phyloP scores from a whole-genome alignment of 1,140 invertebrate genomes.

The Meloidogyne floridensis region DNA sequence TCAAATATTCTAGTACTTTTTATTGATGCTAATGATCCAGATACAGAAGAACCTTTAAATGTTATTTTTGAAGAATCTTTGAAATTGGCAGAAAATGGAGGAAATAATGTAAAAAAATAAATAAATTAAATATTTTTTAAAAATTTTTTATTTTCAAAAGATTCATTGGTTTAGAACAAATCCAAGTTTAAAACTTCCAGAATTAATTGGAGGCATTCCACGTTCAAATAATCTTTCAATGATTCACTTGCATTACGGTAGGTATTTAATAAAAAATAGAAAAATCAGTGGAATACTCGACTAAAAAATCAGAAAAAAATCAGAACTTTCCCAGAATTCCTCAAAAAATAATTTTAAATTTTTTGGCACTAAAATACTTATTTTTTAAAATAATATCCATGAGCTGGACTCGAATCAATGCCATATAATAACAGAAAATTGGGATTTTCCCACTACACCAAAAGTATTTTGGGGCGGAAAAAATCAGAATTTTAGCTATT shows the following conservation, averaged over 20 bases:
- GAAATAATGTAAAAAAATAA: constrained; percentile 12
- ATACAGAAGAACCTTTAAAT: constrained; percentile 21
- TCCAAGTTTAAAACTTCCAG: constrained; percentile 5
- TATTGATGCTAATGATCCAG: constrained; percentile 14
- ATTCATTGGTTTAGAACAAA: constrained; percentile 23
- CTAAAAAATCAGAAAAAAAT: not conserved
- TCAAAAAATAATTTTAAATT: too few relatives aligned
- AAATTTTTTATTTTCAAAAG: not conserved
- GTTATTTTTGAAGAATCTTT: constrained; percentile 28
- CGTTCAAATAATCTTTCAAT: constrained; percentile 21
- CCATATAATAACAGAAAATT: too few relatives aligned
- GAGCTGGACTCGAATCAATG: too few relatives aligned
- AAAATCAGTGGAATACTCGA: not conserved
- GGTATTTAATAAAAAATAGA: not conserved
- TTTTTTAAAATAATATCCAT: too few relatives aligned
- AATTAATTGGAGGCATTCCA: not conserved
- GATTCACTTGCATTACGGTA: constrained; percentile 34
- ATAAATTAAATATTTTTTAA: not conserved
- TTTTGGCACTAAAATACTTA: too few relatives aligned
- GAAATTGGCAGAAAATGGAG: not conserved
- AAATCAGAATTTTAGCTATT: too few relatives aligned
- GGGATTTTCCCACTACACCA: too few relatives aligned
- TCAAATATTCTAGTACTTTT: constrained; percentile 25
- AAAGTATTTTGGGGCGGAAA: too few relatives aligned
- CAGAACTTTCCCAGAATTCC: not conserved